Percentiles rank a stretch among this genome's conserved stretches.
Evolutionary conservation across 2,797 vertebrate species (phyloP).

Genomic region (Vespertilio murinus): DNA sequence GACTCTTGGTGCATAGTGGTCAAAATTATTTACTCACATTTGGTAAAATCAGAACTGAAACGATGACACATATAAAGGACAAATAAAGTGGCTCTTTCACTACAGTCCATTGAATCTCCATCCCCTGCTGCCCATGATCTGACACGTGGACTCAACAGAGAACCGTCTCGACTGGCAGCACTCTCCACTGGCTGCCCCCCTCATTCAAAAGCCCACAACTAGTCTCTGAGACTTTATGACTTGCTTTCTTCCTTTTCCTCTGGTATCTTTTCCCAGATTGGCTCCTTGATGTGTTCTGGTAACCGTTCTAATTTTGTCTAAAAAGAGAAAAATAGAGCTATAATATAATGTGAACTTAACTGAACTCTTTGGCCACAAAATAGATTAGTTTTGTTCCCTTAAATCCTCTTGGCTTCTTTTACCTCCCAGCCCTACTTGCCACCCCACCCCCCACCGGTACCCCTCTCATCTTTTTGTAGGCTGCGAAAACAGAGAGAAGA

Average conservation of each 20-base stretch:
- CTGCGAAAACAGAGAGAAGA: neutral
- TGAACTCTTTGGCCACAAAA: neutral
- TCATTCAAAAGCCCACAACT: neutral
- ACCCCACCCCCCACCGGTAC: too few species aligned
- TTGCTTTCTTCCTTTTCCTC: slow-evolving; percentile 81
- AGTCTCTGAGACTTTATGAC: slow-evolving; percentile 37
- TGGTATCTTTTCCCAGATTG: slow-evolving; percentile 88
- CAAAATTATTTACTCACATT: neutral
- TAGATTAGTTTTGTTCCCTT: neutral
- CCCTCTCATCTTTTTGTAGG: neutral
- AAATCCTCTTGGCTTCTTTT: neutral
- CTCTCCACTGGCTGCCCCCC: neutral
- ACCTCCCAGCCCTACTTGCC: too few species aligned
- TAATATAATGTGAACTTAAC: neutral
- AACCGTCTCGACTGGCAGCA: neutral
- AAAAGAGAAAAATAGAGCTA: slow-evolving; percentile 46
- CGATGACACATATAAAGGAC: too few species aligned
- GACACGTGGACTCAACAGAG: neutral
- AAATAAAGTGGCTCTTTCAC: neutral
- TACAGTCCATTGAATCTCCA: neutral
- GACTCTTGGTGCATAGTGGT: neutral
- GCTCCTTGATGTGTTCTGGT: slow-evolving; percentile 92
- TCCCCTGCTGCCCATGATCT: neutral
- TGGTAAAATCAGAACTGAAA: slow-evolving; percentile 6
- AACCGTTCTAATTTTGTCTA: slow-evolving; percentile 91